Base-by-base conservation (phyloP, 2,888 invertebrate genomes). In the Lasiommata megera region DNA sequence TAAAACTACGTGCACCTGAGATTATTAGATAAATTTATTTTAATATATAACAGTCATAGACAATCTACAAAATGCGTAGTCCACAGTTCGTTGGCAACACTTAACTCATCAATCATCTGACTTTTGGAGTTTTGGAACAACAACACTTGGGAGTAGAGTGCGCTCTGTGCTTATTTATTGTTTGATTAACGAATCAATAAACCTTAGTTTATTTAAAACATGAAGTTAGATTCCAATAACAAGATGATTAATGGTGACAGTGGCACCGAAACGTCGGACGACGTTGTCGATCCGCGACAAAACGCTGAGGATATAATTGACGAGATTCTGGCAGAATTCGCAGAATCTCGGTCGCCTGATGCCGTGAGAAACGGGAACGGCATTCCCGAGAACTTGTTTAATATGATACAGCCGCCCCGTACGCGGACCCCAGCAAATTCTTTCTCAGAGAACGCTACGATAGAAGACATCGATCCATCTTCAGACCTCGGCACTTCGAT, bases 221-320 rank as follows among this genome's bases (percentile, higher is more conserved):
- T 91, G 91, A 91, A 90, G 80, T 72, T 91, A 58, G 91, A 91
- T 64, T 88, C 91, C 11, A 91, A 91, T 74, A 88, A 91, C 69
- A 90, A 91, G 70, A 80, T 88, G 81, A 85, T 88, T 64, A 87
- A 83, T 66, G 87, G 79, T 66, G 88, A 88, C 54, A 81, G 80
- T 63, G 83, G 86, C 41, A 74, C 85, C 11, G 88, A 87, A 51
- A 79, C 83, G 28, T 82, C 89, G 0, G 91, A 90, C 62, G 89
- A 88, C 59, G 81, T 83, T 7, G 79, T 83, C 38, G 88, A 88
- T 60, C 84, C 88, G 48, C 79, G 89, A 43, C 89, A 89, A 70
- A 89, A 88, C 63, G 90, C 90, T 3, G 89, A 89, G 70, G 90
- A 89, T 67, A 81, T 90, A 60, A 88, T 90, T 64, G 90, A 90